Evolutionary conservation across 2,888 invertebrate species (phyloP), one percentile per base, ranked within the genome.

Genomic region (Cantharis rustica): DNA sequence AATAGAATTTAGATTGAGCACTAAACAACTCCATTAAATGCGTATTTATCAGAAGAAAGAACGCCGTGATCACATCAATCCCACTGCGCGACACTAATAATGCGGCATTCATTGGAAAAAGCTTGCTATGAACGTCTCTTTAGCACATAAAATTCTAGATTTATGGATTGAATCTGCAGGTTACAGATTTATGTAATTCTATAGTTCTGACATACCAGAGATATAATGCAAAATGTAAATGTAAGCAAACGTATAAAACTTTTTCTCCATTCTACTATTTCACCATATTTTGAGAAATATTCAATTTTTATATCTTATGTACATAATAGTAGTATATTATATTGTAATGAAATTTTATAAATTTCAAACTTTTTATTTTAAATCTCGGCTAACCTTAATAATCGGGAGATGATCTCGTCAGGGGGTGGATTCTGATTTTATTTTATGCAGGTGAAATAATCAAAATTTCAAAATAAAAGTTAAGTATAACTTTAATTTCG

Each of bases 1-100:
- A 15, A 74, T 77, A 68, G 77, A 73, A 73, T 76, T 73, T 77
- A 63, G 62, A 77, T 71, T 62, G 69, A 69, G 68, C 63, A 73
- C 77, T 71, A 74, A 77, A 77, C 75, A 77, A 75, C 75, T 77
- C 75, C 75, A 77, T 77, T 74, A 77, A 72, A 77, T 72, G 69
- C 71, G 63, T 73, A 71, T 71, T 74, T 76, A 68, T 71, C 72
- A 72, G 73, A 26, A 47, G 73, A 69, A 76, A 70, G 64, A 71
- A 64, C 71, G 71, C 68, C 73, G 69, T 72, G 73, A 71, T 64
- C 73, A 63, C 74, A 77, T 77, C 77, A 77, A 77, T 77, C 69
- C 31, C 66, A 72, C 72, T 70, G 66, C 26, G 61, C 72, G 77
- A 77, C 77, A 75, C 75, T 75, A 77, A 77, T 75, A 77, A 77